These are phyloP conservation scores for Thunnus thynnus DNA, from an alignment of 2,113 vertebrate genomes.

Conservation along the genomic window DNA sequence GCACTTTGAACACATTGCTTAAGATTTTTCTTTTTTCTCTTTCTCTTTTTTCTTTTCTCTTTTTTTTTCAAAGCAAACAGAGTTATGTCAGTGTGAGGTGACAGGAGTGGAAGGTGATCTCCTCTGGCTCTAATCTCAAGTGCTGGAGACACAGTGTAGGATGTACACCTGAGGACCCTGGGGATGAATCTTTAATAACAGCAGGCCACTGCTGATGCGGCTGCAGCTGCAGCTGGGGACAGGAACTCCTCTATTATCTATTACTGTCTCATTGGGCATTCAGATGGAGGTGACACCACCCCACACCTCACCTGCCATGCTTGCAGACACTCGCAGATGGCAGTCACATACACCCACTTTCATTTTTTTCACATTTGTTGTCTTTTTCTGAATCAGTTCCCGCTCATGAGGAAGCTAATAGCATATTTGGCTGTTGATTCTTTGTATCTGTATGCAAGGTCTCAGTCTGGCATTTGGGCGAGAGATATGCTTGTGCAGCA, in stretches of 20 bases:
- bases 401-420: constrained; percentile 39
- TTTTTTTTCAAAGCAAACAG: neutral
- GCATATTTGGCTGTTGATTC: constrained; percentile 31
- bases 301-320: neutral
- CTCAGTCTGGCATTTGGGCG: constrained; percentile 77
- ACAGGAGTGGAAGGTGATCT: constrained; percentile 26
- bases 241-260: constrained; percentile 6
- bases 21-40: too few relatives aligned
- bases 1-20: neutral
- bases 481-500: constrained; percentile 75
- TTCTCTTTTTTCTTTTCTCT: neutral
- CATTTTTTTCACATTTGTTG: neutral
- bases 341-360: neutral
- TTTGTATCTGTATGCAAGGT: constrained; percentile 75
- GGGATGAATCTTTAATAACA: constrained; percentile 42
- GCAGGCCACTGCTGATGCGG: neutral
- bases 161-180: neutral
- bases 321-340: neutral
- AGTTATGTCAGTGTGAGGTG: neutral
- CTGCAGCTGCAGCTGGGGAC: neutral
- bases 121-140: constrained; percentile 33
- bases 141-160: constrained; percentile 23
- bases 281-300: neutral
- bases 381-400: neutral
- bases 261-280: constrained; percentile 20